A percentile compares a stretch with the other conserved stretches of the same genome.
Evolutionary conservation across 2,888 invertebrate species (phyloP).

Genomic region (Taenaris catops): DNA sequence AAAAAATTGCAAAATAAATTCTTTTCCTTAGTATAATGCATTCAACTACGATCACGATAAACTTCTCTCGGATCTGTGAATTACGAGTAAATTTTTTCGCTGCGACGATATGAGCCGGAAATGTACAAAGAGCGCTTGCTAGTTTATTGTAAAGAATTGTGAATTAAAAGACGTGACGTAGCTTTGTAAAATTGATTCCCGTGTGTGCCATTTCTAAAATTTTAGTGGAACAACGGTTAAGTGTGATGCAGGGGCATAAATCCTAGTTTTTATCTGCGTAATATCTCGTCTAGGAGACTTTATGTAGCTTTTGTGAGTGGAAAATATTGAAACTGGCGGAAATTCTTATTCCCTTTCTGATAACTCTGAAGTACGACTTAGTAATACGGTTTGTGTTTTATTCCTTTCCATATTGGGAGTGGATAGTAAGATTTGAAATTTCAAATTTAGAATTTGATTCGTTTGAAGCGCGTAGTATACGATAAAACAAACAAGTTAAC

Average conservation of each 20-base stretch:
- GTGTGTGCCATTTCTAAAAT: constrained; percentile 33
- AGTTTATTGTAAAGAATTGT: no score
- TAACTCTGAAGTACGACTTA: constrained; percentile 14
- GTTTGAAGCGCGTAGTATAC: no score
- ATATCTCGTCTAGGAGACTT: constrained; percentile 33
- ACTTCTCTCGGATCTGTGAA: no score
- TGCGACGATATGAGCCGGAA: no score
- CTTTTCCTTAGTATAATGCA: no score
- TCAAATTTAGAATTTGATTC: no score
- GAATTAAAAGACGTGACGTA: constrained; percentile 5
- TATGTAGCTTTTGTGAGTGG: constrained; percentile 28
- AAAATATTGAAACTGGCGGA: constrained; percentile 31
- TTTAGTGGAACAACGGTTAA: constrained; percentile 39
- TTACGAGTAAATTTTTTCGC: no score
- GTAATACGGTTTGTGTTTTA: constrained; percentile 18
- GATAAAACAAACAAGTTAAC: no score
- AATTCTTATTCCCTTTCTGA: constrained; percentile 23
- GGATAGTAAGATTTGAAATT: constrained; percentile 2
- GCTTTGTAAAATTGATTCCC: constrained; percentile 9
- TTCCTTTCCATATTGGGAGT: constrained; percentile 17
- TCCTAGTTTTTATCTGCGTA: constrained; percentile 48
- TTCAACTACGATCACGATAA: no score
- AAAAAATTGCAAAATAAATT: no score
- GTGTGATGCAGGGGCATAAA: constrained; percentile 47
- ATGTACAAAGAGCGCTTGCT: no score